phyloP scores from a whole-genome alignment of 2,797 vertebrate genomes.

The Danio aesculapii region DNA sequence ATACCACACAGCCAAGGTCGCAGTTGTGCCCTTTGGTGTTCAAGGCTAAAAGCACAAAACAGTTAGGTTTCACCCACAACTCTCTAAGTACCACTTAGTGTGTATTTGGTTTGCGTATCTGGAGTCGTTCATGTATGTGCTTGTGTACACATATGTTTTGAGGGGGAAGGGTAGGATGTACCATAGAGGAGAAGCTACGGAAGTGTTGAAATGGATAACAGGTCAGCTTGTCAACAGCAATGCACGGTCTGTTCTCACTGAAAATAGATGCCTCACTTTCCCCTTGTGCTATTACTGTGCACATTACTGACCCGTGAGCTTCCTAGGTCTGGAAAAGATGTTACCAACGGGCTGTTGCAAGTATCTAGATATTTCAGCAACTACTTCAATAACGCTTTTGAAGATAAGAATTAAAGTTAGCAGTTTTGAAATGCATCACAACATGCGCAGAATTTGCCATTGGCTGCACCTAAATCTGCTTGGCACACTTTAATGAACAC shows the following conservation, averaged over 20 bases:
- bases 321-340: slow-evolving; percentile 20
- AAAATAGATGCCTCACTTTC: slow-evolving; percentile 31
- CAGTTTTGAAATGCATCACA: not conserved
- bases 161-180: slow-evolving; percentile 28
- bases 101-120: slow-evolving; percentile 17
- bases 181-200: slow-evolving; percentile 23
- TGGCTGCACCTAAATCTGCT: slow-evolving; percentile 3
- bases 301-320: not conserved
- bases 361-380: too few relatives aligned
- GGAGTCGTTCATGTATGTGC: not conserved
- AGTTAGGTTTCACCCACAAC: slow-evolving; percentile 40
- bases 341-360: not conserved
- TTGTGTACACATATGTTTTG: slow-evolving; percentile 22
- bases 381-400: not conserved
- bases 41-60: slow-evolving; percentile 29
- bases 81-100: slow-evolving; percentile 19
- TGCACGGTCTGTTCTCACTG: not conserved
- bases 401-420: not conserved
- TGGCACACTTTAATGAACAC: not conserved
- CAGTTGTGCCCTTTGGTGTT: slow-evolving; percentile 17
- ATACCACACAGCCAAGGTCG: slow-evolving; percentile 39
- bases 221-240: slow-evolving; percentile 37
- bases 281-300: slow-evolving; percentile 21
- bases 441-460: not conserved
- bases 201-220: slow-evolving; percentile 36